A percentile compares a stretch with the other conserved stretches of the same genome.
Evolutionary conservation across 2,113 vertebrate genomes (phyloP).

Genomic region (Phainopepla nitens): DNA sequence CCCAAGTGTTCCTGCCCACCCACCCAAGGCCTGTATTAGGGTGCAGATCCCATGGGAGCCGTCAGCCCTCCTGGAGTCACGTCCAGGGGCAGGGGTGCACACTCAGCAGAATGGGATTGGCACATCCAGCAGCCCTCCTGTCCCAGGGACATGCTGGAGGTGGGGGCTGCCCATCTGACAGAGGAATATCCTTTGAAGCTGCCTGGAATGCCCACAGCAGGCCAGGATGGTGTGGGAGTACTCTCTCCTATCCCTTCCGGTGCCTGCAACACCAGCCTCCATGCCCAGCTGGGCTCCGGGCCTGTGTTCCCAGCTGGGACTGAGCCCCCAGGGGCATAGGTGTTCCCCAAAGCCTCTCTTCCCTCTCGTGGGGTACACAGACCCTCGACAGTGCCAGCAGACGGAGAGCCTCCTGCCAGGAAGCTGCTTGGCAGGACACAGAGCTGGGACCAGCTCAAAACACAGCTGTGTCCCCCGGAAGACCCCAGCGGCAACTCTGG

Average conservation of each 20-base stretch:
- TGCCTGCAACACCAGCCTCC: background rate
- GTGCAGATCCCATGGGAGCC: background rate
- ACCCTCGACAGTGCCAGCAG: background rate
- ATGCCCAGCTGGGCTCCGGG: background rate
- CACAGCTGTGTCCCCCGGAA: background rate
- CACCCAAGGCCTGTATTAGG: accelerated
- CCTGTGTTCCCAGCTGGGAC: background rate
- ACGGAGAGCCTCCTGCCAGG: accelerated
- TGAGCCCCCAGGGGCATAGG: background rate
- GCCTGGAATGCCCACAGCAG: background rate
- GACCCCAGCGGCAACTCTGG: accelerated
- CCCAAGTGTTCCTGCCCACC: background rate
- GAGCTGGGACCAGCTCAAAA: background rate
- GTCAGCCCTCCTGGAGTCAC: background rate
- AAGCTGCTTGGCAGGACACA: background rate
- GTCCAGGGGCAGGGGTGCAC: too few species aligned
- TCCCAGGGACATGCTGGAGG: background rate
- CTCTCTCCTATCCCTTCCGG: background rate
- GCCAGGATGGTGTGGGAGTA: background rate
- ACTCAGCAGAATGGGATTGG: background rate
- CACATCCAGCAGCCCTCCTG: too few species aligned
- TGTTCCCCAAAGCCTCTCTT: background rate
- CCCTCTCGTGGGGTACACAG: accelerated
- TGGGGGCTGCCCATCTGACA: background rate
- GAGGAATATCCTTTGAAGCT: too few species aligned